These are phyloP conservation scores for Motacilla tschutschensis DNA, from an alignment of 2,113 vertebrate genomes.

Conservation along the genomic window DNA sequence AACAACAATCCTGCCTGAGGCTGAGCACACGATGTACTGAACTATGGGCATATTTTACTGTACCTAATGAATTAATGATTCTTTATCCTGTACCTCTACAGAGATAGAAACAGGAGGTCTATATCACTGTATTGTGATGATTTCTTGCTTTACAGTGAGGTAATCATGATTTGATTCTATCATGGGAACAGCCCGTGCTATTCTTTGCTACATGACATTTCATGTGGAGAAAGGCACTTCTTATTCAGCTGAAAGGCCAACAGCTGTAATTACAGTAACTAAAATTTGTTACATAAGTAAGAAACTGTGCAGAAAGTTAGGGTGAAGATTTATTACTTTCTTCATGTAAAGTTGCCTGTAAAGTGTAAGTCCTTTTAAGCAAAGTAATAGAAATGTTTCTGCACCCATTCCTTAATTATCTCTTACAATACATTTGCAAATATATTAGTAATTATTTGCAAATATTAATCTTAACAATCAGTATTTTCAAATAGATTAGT, in stretches of 20 bases:
- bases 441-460: background rate
- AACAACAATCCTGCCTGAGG: background rate
- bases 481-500: background rate
- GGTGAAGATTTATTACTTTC: background rate
- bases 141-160: background rate
- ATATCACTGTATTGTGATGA: background rate
- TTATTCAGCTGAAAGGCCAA: background rate
- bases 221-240: background rate
- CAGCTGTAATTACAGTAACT: background rate
- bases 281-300: background rate
- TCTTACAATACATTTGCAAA: background rate
- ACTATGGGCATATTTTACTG: constrained; percentile 3
- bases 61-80: background rate
- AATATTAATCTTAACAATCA: background rate
- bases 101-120: background rate
- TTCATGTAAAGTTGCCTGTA: background rate
- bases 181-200: background rate
- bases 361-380: background rate
- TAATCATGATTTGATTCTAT: background rate
- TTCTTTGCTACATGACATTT: background rate
- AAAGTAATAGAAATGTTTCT: background rate
- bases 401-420: background rate
- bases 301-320: background rate
- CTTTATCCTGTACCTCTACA: background rate
- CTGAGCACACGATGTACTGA: background rate